These are phyloP conservation scores for Stenopsyche tienmushanensis DNA, from an alignment of 1,140 invertebrate species.

Conservation along the genomic window DNA sequence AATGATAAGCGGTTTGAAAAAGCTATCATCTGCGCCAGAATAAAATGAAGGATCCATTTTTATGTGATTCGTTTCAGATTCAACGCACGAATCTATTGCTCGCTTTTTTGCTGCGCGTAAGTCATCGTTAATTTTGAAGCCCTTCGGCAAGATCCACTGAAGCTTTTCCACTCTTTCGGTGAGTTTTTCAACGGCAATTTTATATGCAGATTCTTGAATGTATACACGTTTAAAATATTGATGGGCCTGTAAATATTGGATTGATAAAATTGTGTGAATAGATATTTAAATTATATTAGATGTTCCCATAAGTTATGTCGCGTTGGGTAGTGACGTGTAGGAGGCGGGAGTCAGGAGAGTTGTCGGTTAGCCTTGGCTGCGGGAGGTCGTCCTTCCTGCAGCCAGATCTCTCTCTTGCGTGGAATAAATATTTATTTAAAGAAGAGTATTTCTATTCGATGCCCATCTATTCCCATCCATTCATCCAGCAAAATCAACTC, in stretches of 20 bases:
- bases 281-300: no score
- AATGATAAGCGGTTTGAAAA: conserved; percentile 29
- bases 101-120: not conserved
- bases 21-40: not conserved
- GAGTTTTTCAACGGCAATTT: conserved; percentile 54
- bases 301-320: no score
- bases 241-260: conserved; percentile 50
- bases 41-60: conserved; percentile 17
- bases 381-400: no score
- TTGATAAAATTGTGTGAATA: no score
- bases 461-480: no score
- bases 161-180: conserved; percentile 50
- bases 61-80: conserved; percentile 17
- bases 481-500: no score
- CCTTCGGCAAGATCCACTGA: conserved; percentile 51
- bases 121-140: conserved; percentile 47
- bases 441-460: no score
- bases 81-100: not conserved
- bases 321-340: no score
- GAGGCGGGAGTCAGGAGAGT: no score
- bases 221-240: conserved; percentile 56
- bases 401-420: no score
- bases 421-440: no score
- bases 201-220: conserved; percentile 58
- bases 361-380: no score